Conservation (phyloP, 2,888 invertebrate species). For the Operophtera brumata region DNA sequence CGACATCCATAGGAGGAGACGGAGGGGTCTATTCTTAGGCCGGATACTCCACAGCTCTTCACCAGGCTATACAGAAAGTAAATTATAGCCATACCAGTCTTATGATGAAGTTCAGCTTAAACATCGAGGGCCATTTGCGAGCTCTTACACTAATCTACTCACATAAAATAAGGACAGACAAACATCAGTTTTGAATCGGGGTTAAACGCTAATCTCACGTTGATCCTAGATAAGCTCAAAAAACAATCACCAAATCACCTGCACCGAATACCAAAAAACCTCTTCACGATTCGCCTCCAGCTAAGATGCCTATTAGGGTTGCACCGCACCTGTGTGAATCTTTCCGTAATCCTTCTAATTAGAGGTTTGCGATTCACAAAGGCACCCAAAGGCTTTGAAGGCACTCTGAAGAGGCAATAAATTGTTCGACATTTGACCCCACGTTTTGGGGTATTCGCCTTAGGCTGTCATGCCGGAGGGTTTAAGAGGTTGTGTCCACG, state of each 20-base stretch:
- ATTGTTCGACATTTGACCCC: conserved; percentile 80
- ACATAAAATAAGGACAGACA: too few relatives aligned
- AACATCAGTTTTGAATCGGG: neutral
- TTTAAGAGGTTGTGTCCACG: conserved; percentile 5
- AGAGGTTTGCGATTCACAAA: conserved; percentile 79
- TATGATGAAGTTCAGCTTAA: too few relatives aligned
- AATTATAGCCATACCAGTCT: too few relatives aligned
- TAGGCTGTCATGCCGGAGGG: conserved; percentile 13
- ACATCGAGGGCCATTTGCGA: too few relatives aligned
- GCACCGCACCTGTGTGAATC: conserved; percentile 79
- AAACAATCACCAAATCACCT: conserved; percentile 64
- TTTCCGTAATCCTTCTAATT: conserved; percentile 79
- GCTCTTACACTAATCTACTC: too few relatives aligned
- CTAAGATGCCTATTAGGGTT: conserved; percentile 76
- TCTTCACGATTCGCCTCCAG: conserved; percentile 74
- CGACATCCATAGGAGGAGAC: too few relatives aligned
- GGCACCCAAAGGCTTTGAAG: conserved; percentile 70
- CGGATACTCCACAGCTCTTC: too few relatives aligned
- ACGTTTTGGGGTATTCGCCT: conserved; percentile 73
- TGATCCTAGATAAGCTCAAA: conserved; percentile 60
- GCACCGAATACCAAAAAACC: conserved; percentile 74
- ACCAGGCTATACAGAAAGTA: too few relatives aligned
- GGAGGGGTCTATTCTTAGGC: too few relatives aligned
- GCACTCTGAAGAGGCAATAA: conserved; percentile 75
- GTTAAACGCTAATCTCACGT: neutral